phyloP scores from a whole-genome alignment of 2,113 vertebrate species.

The Coregonus clupeaformis region DNA sequence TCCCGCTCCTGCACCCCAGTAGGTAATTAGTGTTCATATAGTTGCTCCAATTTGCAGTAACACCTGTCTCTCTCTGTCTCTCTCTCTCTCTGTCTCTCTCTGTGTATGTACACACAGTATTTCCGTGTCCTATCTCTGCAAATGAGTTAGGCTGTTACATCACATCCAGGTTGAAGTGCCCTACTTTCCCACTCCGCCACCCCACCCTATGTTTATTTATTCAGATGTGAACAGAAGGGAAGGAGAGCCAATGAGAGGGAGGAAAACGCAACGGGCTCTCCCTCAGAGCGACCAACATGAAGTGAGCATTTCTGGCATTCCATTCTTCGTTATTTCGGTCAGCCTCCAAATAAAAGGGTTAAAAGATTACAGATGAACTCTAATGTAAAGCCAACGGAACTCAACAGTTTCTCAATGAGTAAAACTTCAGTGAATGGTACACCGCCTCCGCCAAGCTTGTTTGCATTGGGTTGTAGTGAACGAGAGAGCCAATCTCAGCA shows the following conservation, averaged over 20 bases:
- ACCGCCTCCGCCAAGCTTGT: no score
- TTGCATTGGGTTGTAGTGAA: no score
- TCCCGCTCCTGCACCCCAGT: no score
- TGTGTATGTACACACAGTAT: slow-evolving; percentile 6
- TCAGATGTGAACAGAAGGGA: slow-evolving; percentile 29
- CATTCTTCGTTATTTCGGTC: not conserved
- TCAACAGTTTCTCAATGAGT: no score
- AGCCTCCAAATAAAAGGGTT: not conserved
- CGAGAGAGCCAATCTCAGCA: no score
- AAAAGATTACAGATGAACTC: not conserved
- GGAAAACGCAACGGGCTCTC: not conserved
- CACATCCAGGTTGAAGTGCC: slow-evolving; percentile 67
- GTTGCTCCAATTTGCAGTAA: not conserved
- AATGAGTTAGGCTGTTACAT: slow-evolving; percentile 58
- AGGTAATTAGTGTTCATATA: no score
- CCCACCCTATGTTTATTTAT: slow-evolving; percentile 55
- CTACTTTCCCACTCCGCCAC: slow-evolving; percentile 56
- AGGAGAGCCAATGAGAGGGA: not conserved
- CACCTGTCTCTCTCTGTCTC: not conserved
- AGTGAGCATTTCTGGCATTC: not conserved
- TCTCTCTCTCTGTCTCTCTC: no score
- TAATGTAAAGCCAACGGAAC: not conserved
- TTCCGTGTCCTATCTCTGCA: slow-evolving; percentile 52
- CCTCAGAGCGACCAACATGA: not conserved
- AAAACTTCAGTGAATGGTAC: no score